A percentile compares a stretch with the other conserved stretches of the same genome.
Evolutionary conservation across 2,797 vertebrate genomes (phyloP).

Genomic region (Scarus forsteni): DNA sequence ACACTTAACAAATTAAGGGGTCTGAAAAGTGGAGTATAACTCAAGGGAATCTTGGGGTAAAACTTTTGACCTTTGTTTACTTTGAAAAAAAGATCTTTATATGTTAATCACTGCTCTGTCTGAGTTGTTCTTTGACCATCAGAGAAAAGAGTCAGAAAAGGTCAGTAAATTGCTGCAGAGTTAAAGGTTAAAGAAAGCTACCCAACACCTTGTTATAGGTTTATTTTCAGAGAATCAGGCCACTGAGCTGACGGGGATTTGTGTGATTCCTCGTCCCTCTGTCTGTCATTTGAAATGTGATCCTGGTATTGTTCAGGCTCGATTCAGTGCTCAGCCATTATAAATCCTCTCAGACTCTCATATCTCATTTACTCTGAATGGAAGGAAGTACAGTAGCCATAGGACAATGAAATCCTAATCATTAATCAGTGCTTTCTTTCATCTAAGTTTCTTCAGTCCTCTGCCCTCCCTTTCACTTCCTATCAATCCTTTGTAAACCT

Average conservation of each 20-base stretch:
- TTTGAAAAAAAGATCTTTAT: constrained; percentile 13
- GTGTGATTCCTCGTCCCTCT: constrained; percentile 24
- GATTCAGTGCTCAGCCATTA: constrained; percentile 40
- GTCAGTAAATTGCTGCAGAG: constrained; percentile 4
- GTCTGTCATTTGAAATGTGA: constrained; percentile 49
- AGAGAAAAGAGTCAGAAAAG: constrained; percentile 14
- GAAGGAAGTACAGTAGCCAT: constrained; percentile 29
- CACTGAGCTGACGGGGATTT: not conserved
- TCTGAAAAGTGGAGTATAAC: no score
- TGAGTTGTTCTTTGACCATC: constrained; percentile 25
- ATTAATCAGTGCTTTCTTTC: constrained; percentile 22
- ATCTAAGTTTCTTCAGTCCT: constrained; percentile 19
- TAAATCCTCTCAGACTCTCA: constrained; percentile 28
- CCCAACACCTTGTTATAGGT: not conserved
- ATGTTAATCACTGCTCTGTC: not conserved
- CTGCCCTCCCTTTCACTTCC: constrained; percentile 15
- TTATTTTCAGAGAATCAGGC: constrained; percentile 6
- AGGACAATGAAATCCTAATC: constrained; percentile 18
- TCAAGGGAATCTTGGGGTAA: not conserved
- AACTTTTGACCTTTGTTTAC: not conserved
- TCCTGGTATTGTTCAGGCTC: constrained; percentile 33
- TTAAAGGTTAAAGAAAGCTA: constrained; percentile 25
- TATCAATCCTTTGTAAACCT: constrained; percentile 24
- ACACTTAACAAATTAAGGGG: no score
- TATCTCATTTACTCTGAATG: constrained; percentile 43